Evolutionary conservation across 2,888 invertebrate genomes (phyloP), one percentile per base, ranked within the genome.

Genomic region (Pharmacophagus antenor): DNA sequence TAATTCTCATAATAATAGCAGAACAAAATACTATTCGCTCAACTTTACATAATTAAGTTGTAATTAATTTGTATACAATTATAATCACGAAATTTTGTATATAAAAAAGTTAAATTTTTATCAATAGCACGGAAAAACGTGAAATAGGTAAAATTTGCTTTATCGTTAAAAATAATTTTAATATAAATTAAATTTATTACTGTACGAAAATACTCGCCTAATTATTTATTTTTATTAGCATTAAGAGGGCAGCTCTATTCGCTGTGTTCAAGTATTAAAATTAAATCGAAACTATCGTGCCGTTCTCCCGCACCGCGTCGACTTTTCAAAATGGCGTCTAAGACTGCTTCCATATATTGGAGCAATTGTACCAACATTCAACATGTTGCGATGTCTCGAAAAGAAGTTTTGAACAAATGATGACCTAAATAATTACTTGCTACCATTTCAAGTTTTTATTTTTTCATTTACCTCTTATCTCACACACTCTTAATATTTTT

Each of bases 261-360:
- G 23, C 12, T 21, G 21, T 54, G 27, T 53, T 46, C 41, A 58
- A 20, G 22, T 53, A 22, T 59, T 25, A 31, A 31, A 31, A 15
- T 31, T 31, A 15, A 49, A 37, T 22, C 42, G 54, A 42, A 49
- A 20, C 50, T 59, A 60, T 46, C 23, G 46, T 25, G 49, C 50
- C 50, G 18, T 49, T 59, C 42, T 49, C 49, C 48, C n/a, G 42
- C 27, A 3, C 25, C 22, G 37, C 44, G 42, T 22, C n/a, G 51
- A n/a, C 44, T 55, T 59, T 59, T 59, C 59, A 60, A 60, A 56
- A 60, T 60, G 60, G 60, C 60, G 60, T 51, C 51, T 41, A 18
- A 54, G 21, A 22, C 41, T 15, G 41, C 47, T 49, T 42, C 22
- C 48, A 47, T 25, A 58, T 49, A 49, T 54, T 53, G 42, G 48